Conservation (phyloP, 2,797 vertebrate species). For the Muraenolepis orangiensis region DNA sequence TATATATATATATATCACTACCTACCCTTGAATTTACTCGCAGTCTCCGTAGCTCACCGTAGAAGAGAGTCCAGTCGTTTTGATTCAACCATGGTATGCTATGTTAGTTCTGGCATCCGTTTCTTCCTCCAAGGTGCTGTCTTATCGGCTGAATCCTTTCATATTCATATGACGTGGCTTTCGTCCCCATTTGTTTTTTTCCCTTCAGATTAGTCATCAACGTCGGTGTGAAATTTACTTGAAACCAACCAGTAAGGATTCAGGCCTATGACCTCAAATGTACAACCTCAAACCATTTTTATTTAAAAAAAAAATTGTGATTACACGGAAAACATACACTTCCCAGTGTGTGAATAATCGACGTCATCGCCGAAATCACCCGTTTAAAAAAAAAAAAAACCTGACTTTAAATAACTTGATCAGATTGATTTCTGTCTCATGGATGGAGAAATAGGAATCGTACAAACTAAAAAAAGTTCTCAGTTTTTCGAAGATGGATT, state of each 20-base stretch:
- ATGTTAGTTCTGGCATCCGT: constrained; percentile 36
- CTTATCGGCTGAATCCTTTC: constrained; percentile 55
- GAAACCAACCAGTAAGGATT: constrained; percentile 53
- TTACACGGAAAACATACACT: no score
- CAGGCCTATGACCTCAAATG: constrained; percentile 56
- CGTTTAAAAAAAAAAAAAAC: constrained; percentile 17
- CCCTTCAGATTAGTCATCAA: constrained; percentile 23
- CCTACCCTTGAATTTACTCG: constrained; percentile 28
- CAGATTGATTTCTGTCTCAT: constrained; percentile 38
- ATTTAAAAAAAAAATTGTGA: no score
- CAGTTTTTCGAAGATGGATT: constrained; percentile 66
- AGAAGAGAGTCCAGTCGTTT: constrained; percentile 30
- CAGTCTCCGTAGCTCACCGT: constrained; percentile 29
- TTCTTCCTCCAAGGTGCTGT: constrained; percentile 67
- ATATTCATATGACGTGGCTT: constrained; percentile 6
- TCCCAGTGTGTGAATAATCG: constrained; percentile 28
- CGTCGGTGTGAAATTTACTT: constrained; percentile 51
- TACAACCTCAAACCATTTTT: constrained; percentile 45
- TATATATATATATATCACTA: constrained; percentile 35
- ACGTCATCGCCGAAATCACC: constrained; percentile 38
- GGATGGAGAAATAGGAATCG: constrained; percentile 65
- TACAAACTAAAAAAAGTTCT: constrained; percentile 38
- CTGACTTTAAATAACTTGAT: constrained; percentile 40
- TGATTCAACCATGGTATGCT: background rate
- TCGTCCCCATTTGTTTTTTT: constrained; percentile 43